Base-by-base conservation (phyloP, 2,797 vertebrate species). In the Takifugu ocellatus region DNA sequence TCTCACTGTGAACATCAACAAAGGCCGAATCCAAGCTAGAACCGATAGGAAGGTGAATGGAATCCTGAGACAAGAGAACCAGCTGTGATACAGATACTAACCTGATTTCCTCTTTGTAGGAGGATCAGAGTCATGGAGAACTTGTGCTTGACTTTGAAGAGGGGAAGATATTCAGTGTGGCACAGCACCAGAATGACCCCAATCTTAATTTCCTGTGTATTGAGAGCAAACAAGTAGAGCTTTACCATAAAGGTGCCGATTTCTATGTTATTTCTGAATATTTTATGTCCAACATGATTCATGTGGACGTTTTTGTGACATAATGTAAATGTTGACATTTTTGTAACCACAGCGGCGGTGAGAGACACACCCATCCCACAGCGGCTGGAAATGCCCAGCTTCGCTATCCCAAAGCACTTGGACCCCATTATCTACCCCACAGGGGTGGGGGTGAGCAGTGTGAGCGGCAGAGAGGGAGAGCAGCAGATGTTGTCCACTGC, bases 371-470 rank as follows among this genome's bases (percentile, higher is more conserved):
- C 81, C 25, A 55, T 92, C 49, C 92, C 93, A 3, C 77, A 62
- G 48, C 87, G 72, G 33, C 60, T 97, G 76, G 94, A 96, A 48
- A 87, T 93, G 74, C 93, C 94, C 59, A 90, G 54, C 72, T 95
- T 94, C 59, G 51, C 77, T 9, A 81, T 92, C 2, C 94, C 93
- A 0, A 84, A 86, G 33, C 85, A 93, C 64, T 77, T 97, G 77
- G 88, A 92, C 67, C 91, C 88, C 0, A 96, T 93, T 74, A 94
- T 97, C 81, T 96, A 95, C 74, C 90, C 92, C 25, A 95, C 95
- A 1, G 94, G 95, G 72, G 88, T 90, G 64, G 94, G 95, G 9
- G 88, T 94, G 73, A 90, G 90, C 60, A 91, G 90, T n/a, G 89
- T 90, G 0, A 82, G 89, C 16, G 84, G 83, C 51, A 90, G 89